Conservation (phyloP, 2,888 invertebrate genomes). For the Zaprionus obscuricornis region DNA sequence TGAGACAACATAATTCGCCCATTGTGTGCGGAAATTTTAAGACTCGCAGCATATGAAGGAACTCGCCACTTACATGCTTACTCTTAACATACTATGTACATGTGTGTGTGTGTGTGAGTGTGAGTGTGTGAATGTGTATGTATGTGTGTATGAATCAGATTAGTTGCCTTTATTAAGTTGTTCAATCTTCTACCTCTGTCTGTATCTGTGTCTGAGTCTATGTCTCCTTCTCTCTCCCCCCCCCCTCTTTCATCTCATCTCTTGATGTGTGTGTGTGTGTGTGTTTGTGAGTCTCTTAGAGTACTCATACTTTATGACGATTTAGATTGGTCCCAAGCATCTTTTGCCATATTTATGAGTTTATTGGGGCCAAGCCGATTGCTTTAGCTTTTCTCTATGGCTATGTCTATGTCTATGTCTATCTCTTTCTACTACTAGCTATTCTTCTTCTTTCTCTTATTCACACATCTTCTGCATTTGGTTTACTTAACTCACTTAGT, state of each 20-base stretch:
- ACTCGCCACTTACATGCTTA: conserved; percentile 20
- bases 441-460: too few relatives aligned
- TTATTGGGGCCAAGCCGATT: conserved; percentile 56
- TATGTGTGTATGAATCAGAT: conserved; percentile 41
- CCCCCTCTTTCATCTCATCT: too few relatives aligned
- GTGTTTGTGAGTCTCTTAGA: not conserved
- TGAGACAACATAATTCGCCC: conserved; percentile 33
- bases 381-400: conserved; percentile 12
- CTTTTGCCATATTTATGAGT: conserved; percentile 46
- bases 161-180: conserved; percentile 54
- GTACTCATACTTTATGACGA: conserved; percentile 31
- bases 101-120: not conserved
- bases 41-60: conserved; percentile 26
- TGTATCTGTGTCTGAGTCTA: too few relatives aligned
- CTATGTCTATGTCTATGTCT: too few relatives aligned
- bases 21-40: conserved; percentile 51
- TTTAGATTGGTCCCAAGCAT: conserved; percentile 39
- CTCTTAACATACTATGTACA: too few relatives aligned
- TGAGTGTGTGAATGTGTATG: not conserved
- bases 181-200: too few relatives aligned
- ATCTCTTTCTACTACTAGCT: too few relatives aligned
- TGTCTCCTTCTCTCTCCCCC: too few relatives aligned
- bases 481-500: too few relatives aligned
- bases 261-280: too few relatives aligned
- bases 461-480: too few relatives aligned